phyloP scores from a whole-genome alignment of 2,888 invertebrate genomes.

The Dasysyrphus albostriatus region DNA sequence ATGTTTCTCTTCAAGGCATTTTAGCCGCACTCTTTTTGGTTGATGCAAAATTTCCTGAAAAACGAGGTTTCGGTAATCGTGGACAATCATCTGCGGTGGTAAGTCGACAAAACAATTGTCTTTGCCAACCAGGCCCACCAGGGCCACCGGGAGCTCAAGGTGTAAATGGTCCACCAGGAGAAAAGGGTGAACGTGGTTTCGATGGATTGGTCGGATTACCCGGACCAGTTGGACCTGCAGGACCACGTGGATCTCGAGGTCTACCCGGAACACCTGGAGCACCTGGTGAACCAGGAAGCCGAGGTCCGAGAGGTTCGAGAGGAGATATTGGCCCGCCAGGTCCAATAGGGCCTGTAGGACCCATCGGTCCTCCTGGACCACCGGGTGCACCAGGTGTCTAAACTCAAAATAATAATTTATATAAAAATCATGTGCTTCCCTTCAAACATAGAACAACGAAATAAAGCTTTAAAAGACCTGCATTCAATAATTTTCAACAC shows the following conservation, averaged over 20 bases:
- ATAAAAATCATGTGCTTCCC: not conserved
- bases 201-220: constrained; percentile 61
- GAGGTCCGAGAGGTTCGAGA: constrained; percentile 47
- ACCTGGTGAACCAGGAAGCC: constrained; percentile 42
- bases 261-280: constrained; percentile 48
- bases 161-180: constrained; percentile 43
- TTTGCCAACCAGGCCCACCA: constrained; percentile 60
- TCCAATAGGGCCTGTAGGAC: constrained; percentile 37
- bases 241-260: constrained; percentile 49
- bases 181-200: constrained; percentile 61
- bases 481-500: constrained; percentile 32
- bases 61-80: constrained; percentile 19
- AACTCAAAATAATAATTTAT: not conserved
- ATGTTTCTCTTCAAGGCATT: not conserved
- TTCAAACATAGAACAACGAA: constrained; percentile 6
- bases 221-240: constrained; percentile 51
- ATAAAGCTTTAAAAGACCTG: not conserved
- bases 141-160: constrained; percentile 42
- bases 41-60: not conserved
- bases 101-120: not conserved
- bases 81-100: not conserved
- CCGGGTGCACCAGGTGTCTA: constrained; percentile 6
- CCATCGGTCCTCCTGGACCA: constrained; percentile 46
- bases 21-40: not conserved
- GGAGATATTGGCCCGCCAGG: constrained; percentile 55